Evolutionary conservation across 2,797 vertebrate genomes (phyloP).

Genomic region (Eulemur rubriventer): DNA sequence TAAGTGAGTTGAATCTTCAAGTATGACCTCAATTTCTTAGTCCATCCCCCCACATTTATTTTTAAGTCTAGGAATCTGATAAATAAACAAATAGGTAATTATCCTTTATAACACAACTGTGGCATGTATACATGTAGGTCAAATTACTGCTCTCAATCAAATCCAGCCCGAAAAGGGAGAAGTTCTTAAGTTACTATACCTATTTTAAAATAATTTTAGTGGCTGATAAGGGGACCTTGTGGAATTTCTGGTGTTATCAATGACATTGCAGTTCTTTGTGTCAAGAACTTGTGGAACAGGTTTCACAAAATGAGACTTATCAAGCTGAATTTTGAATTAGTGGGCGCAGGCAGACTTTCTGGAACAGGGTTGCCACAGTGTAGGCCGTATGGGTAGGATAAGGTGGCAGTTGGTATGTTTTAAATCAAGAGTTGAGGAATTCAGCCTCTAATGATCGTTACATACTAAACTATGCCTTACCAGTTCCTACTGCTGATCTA

Average conservation of each 20-base stretch:
- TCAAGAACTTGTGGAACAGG: not conserved
- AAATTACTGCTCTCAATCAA: constrained; percentile 28
- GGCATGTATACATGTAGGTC: not conserved
- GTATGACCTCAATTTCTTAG: not conserved
- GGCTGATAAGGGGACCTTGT: not conserved
- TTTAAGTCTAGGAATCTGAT: constrained; percentile 34
- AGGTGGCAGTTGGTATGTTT: not conserved
- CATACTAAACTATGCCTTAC: not conserved
- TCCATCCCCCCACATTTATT: not conserved
- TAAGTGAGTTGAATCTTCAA: not conserved
- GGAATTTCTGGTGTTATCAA: not conserved
- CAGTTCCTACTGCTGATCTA: not conserved
- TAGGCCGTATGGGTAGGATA: not conserved
- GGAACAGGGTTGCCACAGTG: not conserved
- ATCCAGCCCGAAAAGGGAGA: not conserved
- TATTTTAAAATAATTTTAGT: constrained; percentile 41
- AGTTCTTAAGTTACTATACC: not conserved
- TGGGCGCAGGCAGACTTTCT: not conserved
- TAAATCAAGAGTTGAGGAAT: not conserved
- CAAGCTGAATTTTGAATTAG: not conserved
- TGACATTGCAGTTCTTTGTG: constrained; percentile 32
- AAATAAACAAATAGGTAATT: constrained; percentile 37
- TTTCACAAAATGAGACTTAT: not conserved
- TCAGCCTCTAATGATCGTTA: not conserved
- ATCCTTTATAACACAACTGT: not conserved